These are phyloP conservation scores for Irena cyanogastra DNA, from an alignment of 2,113 vertebrate genomes.

Conservation along the genomic window DNA sequence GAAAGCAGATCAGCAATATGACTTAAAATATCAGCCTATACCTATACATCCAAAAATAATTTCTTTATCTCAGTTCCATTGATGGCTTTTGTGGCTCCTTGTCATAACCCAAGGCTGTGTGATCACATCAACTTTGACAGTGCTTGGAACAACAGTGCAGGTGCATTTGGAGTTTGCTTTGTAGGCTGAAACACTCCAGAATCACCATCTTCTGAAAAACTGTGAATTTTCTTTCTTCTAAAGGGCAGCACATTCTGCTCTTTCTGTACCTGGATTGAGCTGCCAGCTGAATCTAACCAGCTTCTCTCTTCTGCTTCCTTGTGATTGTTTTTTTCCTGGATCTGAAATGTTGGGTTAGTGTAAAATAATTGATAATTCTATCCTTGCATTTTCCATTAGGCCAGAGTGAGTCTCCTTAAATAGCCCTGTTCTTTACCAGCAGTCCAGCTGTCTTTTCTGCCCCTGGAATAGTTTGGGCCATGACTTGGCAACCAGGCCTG, in stretches of 20 bases:
- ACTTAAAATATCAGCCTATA: background rate
- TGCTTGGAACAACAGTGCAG: background rate
- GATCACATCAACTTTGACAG: background rate
- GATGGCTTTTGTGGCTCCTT: background rate
- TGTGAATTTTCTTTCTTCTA: background rate
- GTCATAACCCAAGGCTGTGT: background rate
- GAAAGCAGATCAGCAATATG: background rate
- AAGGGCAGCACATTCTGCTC: background rate
- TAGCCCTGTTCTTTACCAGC: slow-evolving; percentile 50
- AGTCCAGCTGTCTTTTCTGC: slow-evolving; percentile 37
- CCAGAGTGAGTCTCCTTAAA: slow-evolving; percentile 35
- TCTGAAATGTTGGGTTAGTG: slow-evolving; percentile 40
- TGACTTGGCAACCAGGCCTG: slow-evolving; percentile 22
- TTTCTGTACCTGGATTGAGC: background rate
- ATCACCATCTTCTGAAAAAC: background rate
- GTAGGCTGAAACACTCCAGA: background rate
- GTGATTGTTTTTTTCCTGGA: slow-evolving; percentile 17
- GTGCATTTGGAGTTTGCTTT: background rate
- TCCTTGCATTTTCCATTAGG: slow-evolving; percentile 62
- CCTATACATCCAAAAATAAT: background rate
- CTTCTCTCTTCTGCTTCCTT: background rate
- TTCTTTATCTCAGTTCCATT: background rate
- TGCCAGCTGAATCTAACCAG: background rate
- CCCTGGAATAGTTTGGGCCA: background rate
- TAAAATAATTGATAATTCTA: slow-evolving; percentile 66